Conservation (phyloP, 2,888 invertebrate species). For the Alloplasta piceator region DNA sequence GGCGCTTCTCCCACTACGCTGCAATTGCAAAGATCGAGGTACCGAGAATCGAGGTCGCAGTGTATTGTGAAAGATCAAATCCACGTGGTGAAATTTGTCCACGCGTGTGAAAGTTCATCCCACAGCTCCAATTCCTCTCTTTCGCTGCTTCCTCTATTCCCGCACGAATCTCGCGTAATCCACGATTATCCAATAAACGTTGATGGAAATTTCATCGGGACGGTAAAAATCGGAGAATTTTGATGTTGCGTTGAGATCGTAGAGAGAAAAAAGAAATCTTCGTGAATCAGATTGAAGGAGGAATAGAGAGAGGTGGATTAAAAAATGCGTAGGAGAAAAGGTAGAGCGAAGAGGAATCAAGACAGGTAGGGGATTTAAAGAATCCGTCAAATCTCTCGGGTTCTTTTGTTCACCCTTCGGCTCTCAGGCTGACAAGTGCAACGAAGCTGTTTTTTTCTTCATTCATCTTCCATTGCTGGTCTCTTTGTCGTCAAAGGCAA, state of each 20-base stretch:
- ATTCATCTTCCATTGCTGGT: conserved; percentile 45
- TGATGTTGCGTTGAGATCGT: conserved; percentile 23
- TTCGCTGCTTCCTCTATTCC: conserved; percentile 2
- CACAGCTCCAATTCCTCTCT: conserved; percentile 6
- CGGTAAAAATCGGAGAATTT: conserved; percentile 30
- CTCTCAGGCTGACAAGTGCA: conserved; percentile 68
- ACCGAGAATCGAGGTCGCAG: too few relatives aligned
- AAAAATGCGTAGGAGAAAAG: conserved; percentile 47
- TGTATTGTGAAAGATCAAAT: conserved; percentile 46
- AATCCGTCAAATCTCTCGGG: conserved; percentile 67
- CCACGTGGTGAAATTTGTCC: conserved; percentile 38
- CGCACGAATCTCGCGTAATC: conserved; percentile 41
- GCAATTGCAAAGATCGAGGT: too few relatives aligned
- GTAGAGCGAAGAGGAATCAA: conserved; percentile 48
- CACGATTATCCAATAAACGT: conserved; percentile 67
- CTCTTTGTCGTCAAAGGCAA: conserved; percentile 64
- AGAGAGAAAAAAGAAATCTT: conserved; percentile 3
- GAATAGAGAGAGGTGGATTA: conserved; percentile 21
- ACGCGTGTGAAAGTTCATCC: conserved; percentile 46
- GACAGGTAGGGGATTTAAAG: conserved; percentile 67
- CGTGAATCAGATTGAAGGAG: not conserved
- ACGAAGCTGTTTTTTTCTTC: conserved; percentile 54
- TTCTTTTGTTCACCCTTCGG: conserved; percentile 58
- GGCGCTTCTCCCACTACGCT: too few relatives aligned
- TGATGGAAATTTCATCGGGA: conserved; percentile 38